These are phyloP conservation scores for Oophaga pumilio DNA, from an alignment of 2,113 vertebrate genomes.

Conservation along the genomic window DNA sequence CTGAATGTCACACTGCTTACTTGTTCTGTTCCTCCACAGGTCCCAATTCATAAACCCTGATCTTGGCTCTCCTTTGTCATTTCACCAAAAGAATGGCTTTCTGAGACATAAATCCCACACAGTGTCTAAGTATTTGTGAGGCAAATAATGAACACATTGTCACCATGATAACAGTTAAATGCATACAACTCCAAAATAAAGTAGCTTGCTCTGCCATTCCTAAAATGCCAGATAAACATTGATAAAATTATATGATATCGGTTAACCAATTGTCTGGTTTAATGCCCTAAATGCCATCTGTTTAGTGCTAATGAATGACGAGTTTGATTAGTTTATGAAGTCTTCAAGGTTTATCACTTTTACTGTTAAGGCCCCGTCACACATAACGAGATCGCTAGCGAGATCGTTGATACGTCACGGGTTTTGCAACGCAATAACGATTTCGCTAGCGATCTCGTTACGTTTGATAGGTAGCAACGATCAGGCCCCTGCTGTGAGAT, in stretches of 20 bases:
- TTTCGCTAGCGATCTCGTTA: no score
- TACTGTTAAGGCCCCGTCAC: no score
- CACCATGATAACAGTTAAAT: slow-evolving; percentile 13
- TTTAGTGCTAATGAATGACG: background rate
- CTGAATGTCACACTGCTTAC: background rate
- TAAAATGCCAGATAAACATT: slow-evolving; percentile 8
- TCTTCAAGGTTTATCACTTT: background rate
- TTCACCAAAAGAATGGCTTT: slow-evolving; percentile 11
- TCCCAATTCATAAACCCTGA: slow-evolving; percentile 18
- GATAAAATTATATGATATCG: background rate
- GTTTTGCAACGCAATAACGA: no score
- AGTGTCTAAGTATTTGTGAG: slow-evolving; percentile 36
- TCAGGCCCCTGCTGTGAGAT: no score
- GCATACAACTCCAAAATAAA: slow-evolving; percentile 6
- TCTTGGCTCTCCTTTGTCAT: slow-evolving; percentile 15
- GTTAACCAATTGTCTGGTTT: background rate
- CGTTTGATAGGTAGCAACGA: no score
- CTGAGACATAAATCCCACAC: slow-evolving; percentile 37
- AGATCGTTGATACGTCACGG: no score
- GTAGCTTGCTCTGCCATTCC: slow-evolving; percentile 20
- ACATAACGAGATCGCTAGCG: no score
- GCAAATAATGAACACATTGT: slow-evolving; percentile 50
- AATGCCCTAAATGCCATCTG: slow-evolving; percentile 29
- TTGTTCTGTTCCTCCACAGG: background rate
- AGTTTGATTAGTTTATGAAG: background rate